Conservation (phyloP, 2,113 vertebrate species). For the Rhagologus leucostigma region DNA sequence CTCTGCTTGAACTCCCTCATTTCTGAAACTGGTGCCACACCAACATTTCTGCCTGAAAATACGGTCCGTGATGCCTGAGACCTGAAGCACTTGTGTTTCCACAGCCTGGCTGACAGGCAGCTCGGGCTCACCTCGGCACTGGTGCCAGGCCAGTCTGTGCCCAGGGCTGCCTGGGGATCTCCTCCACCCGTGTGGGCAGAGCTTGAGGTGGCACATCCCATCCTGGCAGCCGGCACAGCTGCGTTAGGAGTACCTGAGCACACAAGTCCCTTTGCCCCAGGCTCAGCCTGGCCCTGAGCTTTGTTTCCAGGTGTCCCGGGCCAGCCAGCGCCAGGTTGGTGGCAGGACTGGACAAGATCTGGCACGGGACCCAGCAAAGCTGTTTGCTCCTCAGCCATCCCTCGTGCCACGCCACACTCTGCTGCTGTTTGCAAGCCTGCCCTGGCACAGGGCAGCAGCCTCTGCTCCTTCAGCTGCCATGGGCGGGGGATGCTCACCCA, state of each 20-base stretch:
- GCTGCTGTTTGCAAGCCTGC: not conserved
- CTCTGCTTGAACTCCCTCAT: not conserved
- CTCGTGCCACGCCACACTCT: accelerated
- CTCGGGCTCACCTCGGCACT: accelerated
- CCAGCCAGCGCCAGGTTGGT: not conserved
- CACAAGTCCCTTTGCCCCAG: accelerated
- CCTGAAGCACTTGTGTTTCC: not conserved
- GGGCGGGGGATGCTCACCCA: not conserved
- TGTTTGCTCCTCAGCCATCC: not conserved
- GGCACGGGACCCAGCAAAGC: not conserved
- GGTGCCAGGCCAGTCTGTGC: not conserved
- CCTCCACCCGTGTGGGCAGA: not conserved
- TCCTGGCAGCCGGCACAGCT: not conserved
- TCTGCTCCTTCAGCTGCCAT: not conserved
- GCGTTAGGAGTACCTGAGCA: not conserved
- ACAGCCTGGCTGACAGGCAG: not conserved
- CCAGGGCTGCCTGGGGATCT: not conserved
- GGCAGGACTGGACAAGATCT: not conserved
- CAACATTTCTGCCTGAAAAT: not conserved
- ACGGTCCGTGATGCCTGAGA: not conserved
- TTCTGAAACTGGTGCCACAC: not conserved
- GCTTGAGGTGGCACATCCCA: not conserved
- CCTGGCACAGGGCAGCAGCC: not conserved
- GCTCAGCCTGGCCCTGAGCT: not conserved
- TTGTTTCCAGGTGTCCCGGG: not conserved